Evolutionary conservation across 2,113 vertebrate genomes (phyloP), one percentile per base, ranked within the genome.

Genomic region (Embiotoca jacksoni): DNA sequence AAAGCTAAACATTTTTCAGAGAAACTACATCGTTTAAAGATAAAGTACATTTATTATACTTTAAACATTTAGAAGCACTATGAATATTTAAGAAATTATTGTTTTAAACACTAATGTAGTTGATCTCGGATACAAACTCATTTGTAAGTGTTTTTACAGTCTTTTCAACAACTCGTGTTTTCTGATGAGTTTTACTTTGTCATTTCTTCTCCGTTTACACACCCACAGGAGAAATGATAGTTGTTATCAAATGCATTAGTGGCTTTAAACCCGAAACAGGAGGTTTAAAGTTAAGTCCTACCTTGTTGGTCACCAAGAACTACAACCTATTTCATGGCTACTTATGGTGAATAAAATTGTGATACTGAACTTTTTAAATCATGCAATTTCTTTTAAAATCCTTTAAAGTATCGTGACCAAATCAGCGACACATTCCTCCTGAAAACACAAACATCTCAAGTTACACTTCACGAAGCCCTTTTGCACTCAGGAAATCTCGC

Each of bases 381-480:
- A n/a, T 37, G 3, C n/a, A 2, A 49, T 61, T 57, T 41, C 11
- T 54, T 44, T 58, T 31, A 13, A 23, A 60, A 47, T 64, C 10
- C 66, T 65, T 72, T 15, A 50, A n/a, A 9, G 8, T 54, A 16
- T 62, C 62, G 31, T 49, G 13, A 37, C 39, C 59, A 67, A 83
- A 78, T 83, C n/a, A 53, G 62, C 55, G 50, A 71, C 37, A 55
- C 76, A 63, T 84, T 81, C 80, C 69, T 54, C 32, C 62, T 59
- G 60, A 78, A 58, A 85, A 86, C 61, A 76, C 78, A 86, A 81
- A 85, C 77, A 63, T 62, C 73, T 92, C 80, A 30, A 0, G 77
- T 92, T 84, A 58, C 89, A n/a, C 69, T 64, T 54, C 9, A 58
- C 11, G 52, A 57, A 68, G 56, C 13, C 37, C 31, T 23, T 65